Evolutionary conservation across 2,113 vertebrate species (phyloP).

Genomic region (Uropsilus gracilis): DNA sequence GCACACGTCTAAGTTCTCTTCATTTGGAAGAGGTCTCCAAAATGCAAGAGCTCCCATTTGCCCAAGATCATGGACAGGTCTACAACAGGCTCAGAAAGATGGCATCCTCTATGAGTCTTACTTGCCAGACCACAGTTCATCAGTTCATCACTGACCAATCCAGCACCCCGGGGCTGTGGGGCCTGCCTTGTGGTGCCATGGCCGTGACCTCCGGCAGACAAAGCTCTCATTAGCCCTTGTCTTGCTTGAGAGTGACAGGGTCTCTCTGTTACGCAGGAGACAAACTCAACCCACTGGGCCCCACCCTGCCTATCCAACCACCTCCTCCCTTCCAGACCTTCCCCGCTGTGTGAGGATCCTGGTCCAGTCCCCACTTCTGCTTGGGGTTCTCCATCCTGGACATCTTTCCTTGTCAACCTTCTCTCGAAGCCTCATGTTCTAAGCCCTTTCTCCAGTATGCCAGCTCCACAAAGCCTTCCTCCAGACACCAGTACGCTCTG

Average conservation of each 20-base stretch:
- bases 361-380: background rate
- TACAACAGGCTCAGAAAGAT: background rate
- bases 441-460: background rate
- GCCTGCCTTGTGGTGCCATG: background rate
- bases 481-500: background rate
- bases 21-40: background rate
- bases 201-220: background rate
- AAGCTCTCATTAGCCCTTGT: background rate
- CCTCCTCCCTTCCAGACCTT: background rate
- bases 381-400: background rate
- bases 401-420: background rate
- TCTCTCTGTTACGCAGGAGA: background rate
- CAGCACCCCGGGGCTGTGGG: rapidly evolving
- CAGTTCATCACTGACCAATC: background rate
- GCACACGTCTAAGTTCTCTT: rapidly evolving
- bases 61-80: background rate
- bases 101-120: background rate
- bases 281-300: too few relatives aligned
- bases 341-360: too few relatives aligned
- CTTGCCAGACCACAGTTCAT: background rate
- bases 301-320: background rate
- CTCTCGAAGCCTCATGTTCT: too few relatives aligned
- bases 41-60: too few relatives aligned
- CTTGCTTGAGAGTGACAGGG: background rate
- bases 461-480: background rate